Percentiles rank a stretch among this genome's conserved stretches.
phyloP scores from a whole-genome alignment of 2,888 invertebrate genomes.

The Glyphotaelius pellucidus region DNA sequence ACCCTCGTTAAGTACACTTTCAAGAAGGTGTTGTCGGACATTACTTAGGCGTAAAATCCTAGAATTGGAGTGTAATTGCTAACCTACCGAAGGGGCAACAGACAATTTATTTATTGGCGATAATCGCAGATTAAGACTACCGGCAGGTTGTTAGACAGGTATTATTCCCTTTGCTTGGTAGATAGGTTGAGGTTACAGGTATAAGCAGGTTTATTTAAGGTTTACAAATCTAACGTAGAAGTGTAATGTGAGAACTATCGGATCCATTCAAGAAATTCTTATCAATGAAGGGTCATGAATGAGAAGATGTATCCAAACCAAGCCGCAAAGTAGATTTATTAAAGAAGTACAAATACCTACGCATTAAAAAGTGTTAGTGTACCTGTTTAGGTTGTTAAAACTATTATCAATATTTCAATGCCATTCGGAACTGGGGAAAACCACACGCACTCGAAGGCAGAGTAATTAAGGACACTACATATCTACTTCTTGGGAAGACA shows the following conservation, averaged over 20 bases:
- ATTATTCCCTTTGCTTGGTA: not conserved
- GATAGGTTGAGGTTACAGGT: not conserved
- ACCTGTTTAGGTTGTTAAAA: not conserved
- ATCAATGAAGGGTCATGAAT: not conserved
- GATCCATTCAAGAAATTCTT: not conserved
- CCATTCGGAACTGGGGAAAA: not conserved
- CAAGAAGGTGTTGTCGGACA: constrained; percentile 51
- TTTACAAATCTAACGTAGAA: no score
- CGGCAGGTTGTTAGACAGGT: not conserved
- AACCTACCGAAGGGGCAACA: constrained; percentile 4
- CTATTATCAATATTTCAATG: not conserved
- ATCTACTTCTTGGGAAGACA: not conserved
- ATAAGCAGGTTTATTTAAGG: not conserved
- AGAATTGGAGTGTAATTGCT: constrained; percentile 41
- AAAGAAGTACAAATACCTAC: not conserved
- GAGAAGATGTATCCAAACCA: not conserved
- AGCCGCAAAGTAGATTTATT: not conserved
- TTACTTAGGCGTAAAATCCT: constrained; percentile 56
- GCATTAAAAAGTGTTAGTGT: not conserved
- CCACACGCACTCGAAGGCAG: not conserved
- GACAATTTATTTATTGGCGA: not conserved
- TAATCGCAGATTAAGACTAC: constrained; percentile 3
- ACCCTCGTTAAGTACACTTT: constrained; percentile 18
- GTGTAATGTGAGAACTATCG: not conserved
- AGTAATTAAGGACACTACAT: not conserved